Evolutionary conservation across 2,888 invertebrate genomes (phyloP), one percentile per base, ranked within the genome.

Genomic region (Ganaspis brasiliensis): DNA sequence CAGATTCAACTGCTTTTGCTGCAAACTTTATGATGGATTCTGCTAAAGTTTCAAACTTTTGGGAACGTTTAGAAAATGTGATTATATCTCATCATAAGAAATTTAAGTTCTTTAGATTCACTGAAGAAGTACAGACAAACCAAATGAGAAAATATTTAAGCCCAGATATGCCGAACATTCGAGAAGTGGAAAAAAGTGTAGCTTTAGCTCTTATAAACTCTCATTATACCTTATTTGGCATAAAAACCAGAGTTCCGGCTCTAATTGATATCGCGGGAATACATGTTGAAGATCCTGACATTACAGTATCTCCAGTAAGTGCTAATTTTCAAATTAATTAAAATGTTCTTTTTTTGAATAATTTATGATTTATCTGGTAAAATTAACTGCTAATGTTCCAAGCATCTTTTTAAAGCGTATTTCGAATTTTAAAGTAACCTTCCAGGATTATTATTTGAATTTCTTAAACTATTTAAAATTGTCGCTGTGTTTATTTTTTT

Each of bases 1-100:
- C 90, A 0, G 81, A 84, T 3, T 89, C 84, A 35, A 70, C 87
- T 0, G 90, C 89, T 0, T 85, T 86, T 74, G 67, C 79, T 0
- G 78, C 88, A 0, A 85, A 83, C 16, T 77, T 57, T 55, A 35
- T 88, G 61, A 21, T 71, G n/a, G 70, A 83, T 12, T 83, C 81
- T 12, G 9, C 16, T 10, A 79, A 74, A 9, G 40, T 75, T 0
- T 73, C 79, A 55, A 63, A 37, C 12, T 87, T 89, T 71, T 79
- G 77, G 79, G 80, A 78, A 6, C 80, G 90, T 37, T n/a, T 87
- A 2, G 75, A 79, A 37, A 91, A 91, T 61, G 61, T 79, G 0
- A 0, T 87, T 1, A 8, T 78, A 31, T 76, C 84, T 0, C 56
- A 72, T n/a, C 14, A 14, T 1, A 63, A 37, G 19, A 63, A 35